A percentile compares a stretch with the other conserved stretches of the same genome.
Conservation (phyloP, 2,888 invertebrate genomes). For the Pheosia tremula region DNA sequence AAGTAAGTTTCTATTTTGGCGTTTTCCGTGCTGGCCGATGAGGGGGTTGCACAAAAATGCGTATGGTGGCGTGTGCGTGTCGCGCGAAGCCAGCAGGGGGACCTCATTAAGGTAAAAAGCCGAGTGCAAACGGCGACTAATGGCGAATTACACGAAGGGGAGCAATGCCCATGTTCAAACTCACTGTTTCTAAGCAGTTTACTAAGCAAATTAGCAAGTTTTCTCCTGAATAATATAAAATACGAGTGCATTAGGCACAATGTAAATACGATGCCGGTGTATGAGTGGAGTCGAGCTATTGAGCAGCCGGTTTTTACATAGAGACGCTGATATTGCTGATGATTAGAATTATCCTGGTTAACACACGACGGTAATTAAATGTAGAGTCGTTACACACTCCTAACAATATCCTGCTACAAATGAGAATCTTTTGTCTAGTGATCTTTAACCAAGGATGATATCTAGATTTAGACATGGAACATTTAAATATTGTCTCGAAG, state of each 20-base stretch:
- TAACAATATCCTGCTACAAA: no score
- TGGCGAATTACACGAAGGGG: constrained; percentile 84
- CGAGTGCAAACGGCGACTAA: constrained; percentile 83
- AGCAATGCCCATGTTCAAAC: constrained; percentile 57
- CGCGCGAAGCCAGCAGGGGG: constrained; percentile 64
- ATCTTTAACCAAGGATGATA: no score
- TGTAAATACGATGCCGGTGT: neutral
- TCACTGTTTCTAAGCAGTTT: constrained; percentile 17
- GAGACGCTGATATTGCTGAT: no score
- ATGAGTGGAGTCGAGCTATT: neutral
- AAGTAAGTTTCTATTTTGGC: constrained; percentile 30
- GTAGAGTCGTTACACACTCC: no score
- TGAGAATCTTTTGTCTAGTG: no score
- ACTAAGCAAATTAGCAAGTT: constrained; percentile 7
- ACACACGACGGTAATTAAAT: no score
- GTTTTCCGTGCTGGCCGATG: constrained; percentile 36
- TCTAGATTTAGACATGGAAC: no score
- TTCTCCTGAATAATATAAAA: constrained; percentile 2
- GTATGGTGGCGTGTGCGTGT: constrained; percentile 74
- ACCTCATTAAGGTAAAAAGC: constrained; percentile 84
- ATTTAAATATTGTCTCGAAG: no score
- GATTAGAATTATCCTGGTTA: no score
- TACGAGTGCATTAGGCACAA: neutral
- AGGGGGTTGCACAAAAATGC: constrained; percentile 75
- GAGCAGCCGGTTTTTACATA: no score